Evolutionary conservation across 2,113 vertebrate species (phyloP).

Genomic region (Xyliphius kryptos): DNA sequence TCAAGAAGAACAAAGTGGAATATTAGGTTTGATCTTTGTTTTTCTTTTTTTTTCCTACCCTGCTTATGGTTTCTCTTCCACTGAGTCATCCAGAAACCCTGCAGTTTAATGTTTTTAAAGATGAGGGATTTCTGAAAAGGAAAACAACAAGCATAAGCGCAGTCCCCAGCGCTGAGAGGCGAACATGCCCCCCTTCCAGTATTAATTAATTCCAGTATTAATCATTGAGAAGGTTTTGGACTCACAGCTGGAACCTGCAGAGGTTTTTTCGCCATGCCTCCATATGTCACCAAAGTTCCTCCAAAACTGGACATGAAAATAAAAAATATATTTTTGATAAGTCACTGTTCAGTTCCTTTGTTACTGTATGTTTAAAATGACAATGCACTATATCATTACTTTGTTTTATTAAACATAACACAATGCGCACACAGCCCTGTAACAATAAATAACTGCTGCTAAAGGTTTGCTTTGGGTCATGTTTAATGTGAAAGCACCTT

Average conservation of each 20-base stretch:
- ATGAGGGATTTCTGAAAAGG: slow-evolving; percentile 43
- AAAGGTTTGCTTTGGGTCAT: too few species aligned
- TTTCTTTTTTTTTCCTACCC: slow-evolving; percentile 1
- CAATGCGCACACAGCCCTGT: too few species aligned
- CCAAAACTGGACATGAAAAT: slow-evolving; percentile 25
- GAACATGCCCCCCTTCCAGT: too few species aligned
- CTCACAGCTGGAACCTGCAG: slow-evolving; percentile 45
- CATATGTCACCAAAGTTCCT: slow-evolving; percentile 44
- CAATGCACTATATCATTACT: too few species aligned
- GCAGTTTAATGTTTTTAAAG: slow-evolving; percentile 35
- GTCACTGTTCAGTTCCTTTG: too few species aligned
- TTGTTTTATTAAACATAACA: too few species aligned
- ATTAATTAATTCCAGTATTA: too few species aligned
- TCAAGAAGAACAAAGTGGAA: not conserved
- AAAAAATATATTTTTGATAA: not conserved
- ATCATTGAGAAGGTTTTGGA: slow-evolving; percentile 3
- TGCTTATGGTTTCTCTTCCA: slow-evolving; percentile 43
- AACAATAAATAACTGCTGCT: too few species aligned
- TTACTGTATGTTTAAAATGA: too few species aligned
- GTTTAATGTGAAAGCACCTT: too few species aligned
- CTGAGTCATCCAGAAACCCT: slow-evolving; percentile 51
- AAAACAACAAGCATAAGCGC: not conserved
- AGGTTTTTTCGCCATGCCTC: slow-evolving; percentile 47
- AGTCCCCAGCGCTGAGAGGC: too few species aligned
- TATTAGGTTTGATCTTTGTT: not conserved